These are phyloP conservation scores for Thyatira batis DNA, from an alignment of 2,888 invertebrate species.

Conservation along the genomic window DNA sequence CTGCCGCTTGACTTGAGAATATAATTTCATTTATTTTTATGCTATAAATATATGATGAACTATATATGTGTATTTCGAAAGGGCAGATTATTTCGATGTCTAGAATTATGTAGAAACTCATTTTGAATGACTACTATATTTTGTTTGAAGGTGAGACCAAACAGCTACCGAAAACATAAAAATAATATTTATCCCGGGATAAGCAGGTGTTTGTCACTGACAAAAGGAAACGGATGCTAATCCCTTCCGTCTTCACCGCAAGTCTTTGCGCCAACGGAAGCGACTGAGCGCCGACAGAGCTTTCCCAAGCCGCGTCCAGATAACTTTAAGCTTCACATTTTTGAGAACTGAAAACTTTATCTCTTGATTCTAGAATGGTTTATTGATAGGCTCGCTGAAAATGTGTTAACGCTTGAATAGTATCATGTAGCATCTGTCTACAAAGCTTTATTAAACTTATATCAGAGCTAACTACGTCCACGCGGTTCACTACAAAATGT, in stretches of 20 bases:
- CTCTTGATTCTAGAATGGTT: neutral
- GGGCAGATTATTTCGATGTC: too few relatives aligned
- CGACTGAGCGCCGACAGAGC: neutral
- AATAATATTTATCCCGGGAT: neutral
- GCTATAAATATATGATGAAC: too few relatives aligned
- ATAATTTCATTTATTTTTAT: too few relatives aligned
- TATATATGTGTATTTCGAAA: too few relatives aligned
- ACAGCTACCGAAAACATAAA: neutral
- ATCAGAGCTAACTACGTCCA: too few relatives aligned
- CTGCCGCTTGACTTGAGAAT: too few relatives aligned
- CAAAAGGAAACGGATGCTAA: neutral
- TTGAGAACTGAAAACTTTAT: neutral
- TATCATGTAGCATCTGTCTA: too few relatives aligned
- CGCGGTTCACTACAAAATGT: too few relatives aligned
- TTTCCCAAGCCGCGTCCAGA: neutral
- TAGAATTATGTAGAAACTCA: too few relatives aligned
- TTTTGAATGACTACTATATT: too few relatives aligned
- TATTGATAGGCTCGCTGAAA: neutral
- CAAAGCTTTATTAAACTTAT: neutral
- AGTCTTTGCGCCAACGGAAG: neutral
- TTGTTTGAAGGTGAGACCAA: neutral
- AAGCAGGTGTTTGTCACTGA: neutral
- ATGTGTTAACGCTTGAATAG: too few relatives aligned
- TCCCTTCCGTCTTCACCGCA: neutral
- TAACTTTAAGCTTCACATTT: neutral